Evolutionary conservation across 2,797 vertebrate species (phyloP).

Genomic region (Pseudocheirus occidentalis): DNA sequence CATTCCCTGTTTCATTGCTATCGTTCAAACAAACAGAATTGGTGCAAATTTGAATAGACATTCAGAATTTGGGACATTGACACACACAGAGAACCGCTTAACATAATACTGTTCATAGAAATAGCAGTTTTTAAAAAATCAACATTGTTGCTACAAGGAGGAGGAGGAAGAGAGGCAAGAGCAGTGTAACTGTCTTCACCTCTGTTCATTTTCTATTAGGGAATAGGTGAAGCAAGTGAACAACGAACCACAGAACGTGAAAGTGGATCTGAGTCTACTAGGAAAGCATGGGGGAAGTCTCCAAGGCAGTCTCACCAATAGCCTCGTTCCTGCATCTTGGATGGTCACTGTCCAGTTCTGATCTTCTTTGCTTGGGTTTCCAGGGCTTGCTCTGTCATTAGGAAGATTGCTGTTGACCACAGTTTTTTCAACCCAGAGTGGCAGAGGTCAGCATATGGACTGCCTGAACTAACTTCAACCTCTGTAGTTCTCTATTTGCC

Average conservation of each 20-base stretch:
- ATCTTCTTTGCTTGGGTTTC: neutral
- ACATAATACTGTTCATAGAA: neutral
- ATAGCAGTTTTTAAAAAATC: neutral
- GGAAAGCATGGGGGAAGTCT: neutral
- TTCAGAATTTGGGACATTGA: neutral
- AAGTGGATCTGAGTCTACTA: neutral
- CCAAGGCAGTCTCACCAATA: neutral
- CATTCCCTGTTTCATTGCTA: neutral
- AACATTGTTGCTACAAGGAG: neutral
- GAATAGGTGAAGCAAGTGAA: neutral
- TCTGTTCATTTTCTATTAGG: neutral
- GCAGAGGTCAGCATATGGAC: neutral
- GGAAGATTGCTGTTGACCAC: neutral
- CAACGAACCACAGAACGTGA: neutral
- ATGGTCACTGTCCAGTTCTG: neutral
- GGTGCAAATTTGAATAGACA: neutral
- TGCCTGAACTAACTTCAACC: neutral
- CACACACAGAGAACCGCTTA: neutral
- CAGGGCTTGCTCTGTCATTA: neutral
- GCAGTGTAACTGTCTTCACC: neutral
- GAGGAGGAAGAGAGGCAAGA: neutral
- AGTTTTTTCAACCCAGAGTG: neutral
- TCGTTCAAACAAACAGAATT: neutral
- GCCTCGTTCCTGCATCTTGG: neutral
- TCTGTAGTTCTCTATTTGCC: neutral